A percentile compares a stretch with the other conserved stretches of the same genome.
Conservation (phyloP, 2,113 vertebrate species). For the Salminus brasiliensis region DNA sequence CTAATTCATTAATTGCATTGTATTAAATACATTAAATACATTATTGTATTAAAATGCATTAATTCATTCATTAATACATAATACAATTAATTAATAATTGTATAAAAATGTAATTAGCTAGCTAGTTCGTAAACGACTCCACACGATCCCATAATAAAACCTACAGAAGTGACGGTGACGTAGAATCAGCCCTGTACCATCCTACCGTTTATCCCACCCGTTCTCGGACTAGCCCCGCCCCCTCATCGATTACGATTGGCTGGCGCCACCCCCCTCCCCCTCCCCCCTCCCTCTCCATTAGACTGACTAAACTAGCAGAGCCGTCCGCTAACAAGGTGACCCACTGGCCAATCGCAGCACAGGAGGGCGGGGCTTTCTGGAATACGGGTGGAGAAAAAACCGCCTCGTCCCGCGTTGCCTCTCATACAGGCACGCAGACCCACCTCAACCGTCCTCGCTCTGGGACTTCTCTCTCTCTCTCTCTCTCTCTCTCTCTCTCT, state of each 20-base stretch:
- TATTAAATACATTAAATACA: no score
- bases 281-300: no score
- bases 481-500: no score
- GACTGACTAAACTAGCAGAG: no score
- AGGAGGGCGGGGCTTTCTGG: not conserved
- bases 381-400: not conserved
- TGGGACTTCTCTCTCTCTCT: constrained; percentile 40
- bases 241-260: not conserved
- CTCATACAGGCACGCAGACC: constrained; percentile 38
- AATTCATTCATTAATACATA: no score
- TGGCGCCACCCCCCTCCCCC: not conserved
- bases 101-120: no score
- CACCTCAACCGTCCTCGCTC: constrained; percentile 10
- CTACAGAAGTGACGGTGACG: not conserved
- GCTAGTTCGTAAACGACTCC: no score
- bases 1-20: no score
- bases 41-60: no score
- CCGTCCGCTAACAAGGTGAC: no score
- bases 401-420: constrained; percentile 27
- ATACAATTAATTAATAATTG: no score
- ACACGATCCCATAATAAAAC: no score
- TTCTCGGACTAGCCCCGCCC: not conserved
- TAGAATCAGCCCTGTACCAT: not conserved
- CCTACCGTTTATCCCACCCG: not conserved
- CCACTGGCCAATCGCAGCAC: not conserved